phyloP scores from a whole-genome alignment of 2,888 invertebrate species.

The Gymnoscelis rufifasciata region DNA sequence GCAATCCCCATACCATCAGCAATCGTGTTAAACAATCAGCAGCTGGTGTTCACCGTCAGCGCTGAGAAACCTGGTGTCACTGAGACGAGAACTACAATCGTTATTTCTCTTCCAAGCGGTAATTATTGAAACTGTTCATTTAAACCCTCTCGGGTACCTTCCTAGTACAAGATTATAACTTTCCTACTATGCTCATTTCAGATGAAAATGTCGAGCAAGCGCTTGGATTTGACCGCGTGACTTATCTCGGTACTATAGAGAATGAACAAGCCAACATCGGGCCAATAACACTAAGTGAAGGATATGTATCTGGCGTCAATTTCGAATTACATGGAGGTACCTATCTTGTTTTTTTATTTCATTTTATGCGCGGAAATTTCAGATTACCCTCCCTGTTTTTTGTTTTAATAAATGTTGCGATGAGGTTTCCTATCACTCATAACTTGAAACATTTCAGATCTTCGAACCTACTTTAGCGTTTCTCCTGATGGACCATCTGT shows the following conservation, averaged over 20 bases:
- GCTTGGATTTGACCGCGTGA: conserved; percentile 36
- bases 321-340: conserved; percentile 38
- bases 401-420: neutral
- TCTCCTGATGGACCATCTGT: conserved; percentile 12
- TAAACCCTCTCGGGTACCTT: too few species aligned
- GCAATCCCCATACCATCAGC: conserved; percentile 30
- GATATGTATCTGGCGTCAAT: conserved; percentile 31
- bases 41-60: conserved; percentile 26
- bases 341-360: neutral
- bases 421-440: too few species aligned
- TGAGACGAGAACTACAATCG: conserved; percentile 2
- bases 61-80: conserved; percentile 5
- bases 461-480: conserved; percentile 11
- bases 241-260: conserved; percentile 35
- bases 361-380: neutral
- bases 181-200: too few species aligned
- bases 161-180: too few species aligned
- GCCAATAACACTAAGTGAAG: conserved; percentile 35
- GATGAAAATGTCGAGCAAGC: conserved; percentile 6
- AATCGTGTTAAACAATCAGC: conserved; percentile 26
- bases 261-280: conserved; percentile 25
- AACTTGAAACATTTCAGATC: conserved; percentile 9
- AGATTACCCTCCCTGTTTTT: too few species aligned
- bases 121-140: too few species aligned
- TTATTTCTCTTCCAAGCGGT: conserved; percentile 7